A percentile compares a stretch with the other conserved stretches of the same genome.
Evolutionary conservation across 37 sponge, comb jelly and placozoan species (phyloP).

Genomic region (Ianthella basta): DNA sequence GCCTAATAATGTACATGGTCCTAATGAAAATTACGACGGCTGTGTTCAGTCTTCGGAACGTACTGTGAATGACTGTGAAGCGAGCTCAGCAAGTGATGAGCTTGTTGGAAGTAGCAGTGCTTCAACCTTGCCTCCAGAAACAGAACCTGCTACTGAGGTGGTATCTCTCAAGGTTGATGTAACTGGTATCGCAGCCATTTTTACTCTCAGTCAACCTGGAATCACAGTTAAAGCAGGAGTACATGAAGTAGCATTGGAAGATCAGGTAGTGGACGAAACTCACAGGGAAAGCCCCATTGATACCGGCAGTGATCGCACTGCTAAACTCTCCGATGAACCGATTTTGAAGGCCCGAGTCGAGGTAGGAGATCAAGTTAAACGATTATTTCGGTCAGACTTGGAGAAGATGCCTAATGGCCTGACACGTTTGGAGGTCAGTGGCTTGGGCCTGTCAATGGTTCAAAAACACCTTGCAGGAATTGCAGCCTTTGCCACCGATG

Average conservation of each 20-base stretch:
- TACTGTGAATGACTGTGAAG: background rate
- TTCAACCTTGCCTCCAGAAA: background rate
- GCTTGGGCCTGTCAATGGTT: slow-evolving; percentile 27
- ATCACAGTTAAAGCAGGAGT: slow-evolving; percentile 35
- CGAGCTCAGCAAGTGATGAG: no score
- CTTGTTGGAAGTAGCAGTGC: no score
- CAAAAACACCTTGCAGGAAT: slow-evolving; percentile 20
- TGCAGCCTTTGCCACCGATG: slow-evolving; percentile 70
- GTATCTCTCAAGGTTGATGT: background rate
- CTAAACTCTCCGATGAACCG: slow-evolving; percentile 2
- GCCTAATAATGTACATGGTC: background rate
- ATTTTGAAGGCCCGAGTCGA: slow-evolving; percentile 51
- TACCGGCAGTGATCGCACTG: no score
- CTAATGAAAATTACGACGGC: background rate
- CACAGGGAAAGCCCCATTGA: background rate
- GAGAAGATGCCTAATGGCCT: slow-evolving; percentile 29
- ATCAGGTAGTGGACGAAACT: background rate
- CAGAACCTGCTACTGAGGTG: background rate
- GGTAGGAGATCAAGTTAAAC: slow-evolving; percentile 39
- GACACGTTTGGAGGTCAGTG: slow-evolving; percentile 24
- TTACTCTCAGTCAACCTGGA: slow-evolving; percentile 10
- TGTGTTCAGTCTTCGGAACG: background rate
- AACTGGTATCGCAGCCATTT: slow-evolving; percentile 9
- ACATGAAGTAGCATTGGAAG: slow-evolving; percentile 24
- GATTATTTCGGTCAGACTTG: slow-evolving; percentile 10